Evolutionary conservation across 2,888 invertebrate species (phyloP).

Genomic region (Limnephilus marmoratus): DNA sequence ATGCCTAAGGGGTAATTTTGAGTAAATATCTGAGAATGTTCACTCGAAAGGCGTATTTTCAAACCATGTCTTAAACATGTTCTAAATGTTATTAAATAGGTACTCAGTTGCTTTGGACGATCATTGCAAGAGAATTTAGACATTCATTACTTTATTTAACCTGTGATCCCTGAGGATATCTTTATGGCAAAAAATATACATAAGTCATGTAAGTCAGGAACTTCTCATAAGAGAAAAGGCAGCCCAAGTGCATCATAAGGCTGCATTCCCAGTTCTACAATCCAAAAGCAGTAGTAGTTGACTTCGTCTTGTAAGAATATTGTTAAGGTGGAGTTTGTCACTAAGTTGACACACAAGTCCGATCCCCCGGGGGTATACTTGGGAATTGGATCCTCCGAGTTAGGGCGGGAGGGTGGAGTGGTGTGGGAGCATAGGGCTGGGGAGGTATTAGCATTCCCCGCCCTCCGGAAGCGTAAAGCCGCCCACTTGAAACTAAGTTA

Average conservation of each 20-base stretch:
- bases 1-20: too few species aligned
- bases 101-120: too few species aligned
- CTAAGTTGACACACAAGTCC: slow-evolving; percentile 59
- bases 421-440: slow-evolving; percentile 12
- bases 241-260: not conserved
- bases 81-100: too few species aligned
- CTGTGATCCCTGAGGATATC: too few species aligned
- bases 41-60: too few species aligned
- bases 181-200: too few species aligned
- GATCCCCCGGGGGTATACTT: slow-evolving; percentile 58
- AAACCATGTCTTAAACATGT: too few species aligned
- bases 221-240: too few species aligned
- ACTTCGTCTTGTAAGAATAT: slow-evolving; percentile 31
- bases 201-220: too few species aligned
- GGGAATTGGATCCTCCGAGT: slow-evolving; percentile 61
- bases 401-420: slow-evolving; percentile 33
- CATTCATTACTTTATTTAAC: too few species aligned
- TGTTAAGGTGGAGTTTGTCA: slow-evolving; percentile 51
- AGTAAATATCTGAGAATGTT: too few species aligned
- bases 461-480: slow-evolving; percentile 37
- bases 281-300: slow-evolving; percentile 15
- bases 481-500: slow-evolving; percentile 39
- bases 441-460: slow-evolving; percentile 62
- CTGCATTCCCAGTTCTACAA: not conserved
- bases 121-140: too few species aligned